phyloP scores from a whole-genome alignment of 2,113 vertebrate species.

The Mus musculus region GRCm39 chr17:68876501-68877000 shows the following conservation, averaged over 20 bases:
- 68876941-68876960: not conserved
- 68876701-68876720: constrained; percentile 52
- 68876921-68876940: not conserved
- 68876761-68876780: constrained; percentile 74
- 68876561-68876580: constrained; percentile 43
- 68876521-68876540: not conserved
- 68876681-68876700: constrained; percentile 81
- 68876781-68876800: constrained; percentile 68
- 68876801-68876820: constrained; percentile 55
- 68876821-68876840: constrained; percentile 19
- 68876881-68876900: not conserved
- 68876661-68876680: constrained; percentile 77
- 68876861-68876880: not conserved
- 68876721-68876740: constrained; percentile 73
- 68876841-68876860: not conserved
- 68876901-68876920: not conserved
- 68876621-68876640: constrained; percentile 63
- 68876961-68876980: not conserved
- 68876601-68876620: constrained; percentile 59
- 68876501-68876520: not conserved
- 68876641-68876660: constrained; percentile 69
- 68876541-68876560: not conserved
- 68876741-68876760: constrained; percentile 71
- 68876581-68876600: constrained; percentile 71
- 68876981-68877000: not conserved